Evolutionary conservation across 2,888 invertebrate species (phyloP).

Genomic region (Caprella mutica): DNA sequence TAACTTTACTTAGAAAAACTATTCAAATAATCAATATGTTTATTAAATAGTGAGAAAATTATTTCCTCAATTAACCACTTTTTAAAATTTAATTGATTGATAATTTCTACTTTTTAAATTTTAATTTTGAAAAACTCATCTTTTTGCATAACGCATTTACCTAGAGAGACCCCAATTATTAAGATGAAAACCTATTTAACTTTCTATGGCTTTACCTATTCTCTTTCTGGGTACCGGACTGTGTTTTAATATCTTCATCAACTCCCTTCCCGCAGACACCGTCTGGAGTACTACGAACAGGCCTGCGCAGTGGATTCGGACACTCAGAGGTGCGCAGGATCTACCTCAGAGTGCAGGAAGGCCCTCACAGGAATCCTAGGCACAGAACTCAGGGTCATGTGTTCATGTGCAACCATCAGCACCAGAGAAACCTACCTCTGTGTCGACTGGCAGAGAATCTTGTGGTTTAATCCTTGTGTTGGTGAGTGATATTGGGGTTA

Average conservation of each 20-base stretch:
- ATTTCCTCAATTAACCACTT: no score
- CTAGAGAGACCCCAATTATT: background rate
- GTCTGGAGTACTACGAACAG: conserved; percentile 77
- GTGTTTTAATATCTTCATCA: background rate
- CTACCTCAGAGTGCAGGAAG: conserved; percentile 67
- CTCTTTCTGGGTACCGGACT: background rate
- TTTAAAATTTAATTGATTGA: no score
- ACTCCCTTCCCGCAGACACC: conserved; percentile 48
- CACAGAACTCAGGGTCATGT: conserved; percentile 74
- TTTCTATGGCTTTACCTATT: no score
- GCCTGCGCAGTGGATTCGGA: conserved; percentile 82
- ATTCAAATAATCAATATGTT: no score
- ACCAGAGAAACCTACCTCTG: conserved; percentile 69
- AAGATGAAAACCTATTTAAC: no score
- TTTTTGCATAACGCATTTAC: no score
- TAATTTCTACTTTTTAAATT: no score
- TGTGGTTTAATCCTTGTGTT: conserved; percentile 87
- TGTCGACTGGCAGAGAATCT: conserved; percentile 74
- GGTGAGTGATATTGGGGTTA: conserved; percentile 66
- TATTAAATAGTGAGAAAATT: no score
- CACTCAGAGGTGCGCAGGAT: conserved; percentile 77
- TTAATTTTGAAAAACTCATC: no score
- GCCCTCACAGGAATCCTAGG: conserved; percentile 80
- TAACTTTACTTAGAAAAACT: no score
- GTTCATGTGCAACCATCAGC: conserved; percentile 56